Conservation (phyloP, 2,797 vertebrate genomes). For the Enteromius trimaculatus region DNA sequence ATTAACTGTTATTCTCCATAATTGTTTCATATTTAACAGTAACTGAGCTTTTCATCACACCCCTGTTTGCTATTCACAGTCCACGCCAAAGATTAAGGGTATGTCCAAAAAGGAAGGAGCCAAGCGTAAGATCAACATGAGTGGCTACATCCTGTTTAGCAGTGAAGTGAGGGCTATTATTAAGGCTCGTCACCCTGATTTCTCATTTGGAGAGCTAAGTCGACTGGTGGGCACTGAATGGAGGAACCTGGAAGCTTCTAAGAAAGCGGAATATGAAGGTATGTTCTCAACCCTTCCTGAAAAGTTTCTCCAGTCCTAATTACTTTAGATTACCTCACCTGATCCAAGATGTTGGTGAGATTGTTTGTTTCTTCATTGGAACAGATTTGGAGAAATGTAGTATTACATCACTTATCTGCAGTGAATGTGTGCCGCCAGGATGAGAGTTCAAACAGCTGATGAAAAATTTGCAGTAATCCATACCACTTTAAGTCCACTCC, state of each 20-base stretch:
- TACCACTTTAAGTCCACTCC: background rate
- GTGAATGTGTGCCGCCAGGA: background rate
- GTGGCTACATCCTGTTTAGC: constrained; percentile 98
- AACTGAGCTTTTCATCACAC: constrained; percentile 3
- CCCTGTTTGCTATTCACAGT: constrained; percentile 73
- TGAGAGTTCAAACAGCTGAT: background rate
- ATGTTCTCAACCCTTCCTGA: constrained; percentile 56
- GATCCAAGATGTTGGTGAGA: background rate
- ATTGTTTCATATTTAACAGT: background rate
- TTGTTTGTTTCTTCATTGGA: background rate
- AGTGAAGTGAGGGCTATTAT: constrained; percentile 99
- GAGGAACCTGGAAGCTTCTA: constrained; percentile 94
- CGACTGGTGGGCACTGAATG: constrained; percentile 98
- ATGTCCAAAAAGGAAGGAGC: constrained; percentile 95
- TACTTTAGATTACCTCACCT: background rate
- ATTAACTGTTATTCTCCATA: background rate
- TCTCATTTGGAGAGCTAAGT: constrained; percentile 97
- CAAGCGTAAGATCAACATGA: constrained; percentile 99
- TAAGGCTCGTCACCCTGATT: constrained; percentile 97
- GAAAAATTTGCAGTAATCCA: background rate
- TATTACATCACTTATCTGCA: background rate
- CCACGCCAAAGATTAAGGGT: constrained; percentile 94
- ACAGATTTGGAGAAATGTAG: background rate
- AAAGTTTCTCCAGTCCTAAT: background rate
- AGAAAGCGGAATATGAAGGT: constrained; percentile 99